A percentile compares a stretch with the other conserved stretches of the same genome.
Evolutionary conservation across 2,797 vertebrate species (phyloP).

Genomic region (Carapus acus): DNA sequence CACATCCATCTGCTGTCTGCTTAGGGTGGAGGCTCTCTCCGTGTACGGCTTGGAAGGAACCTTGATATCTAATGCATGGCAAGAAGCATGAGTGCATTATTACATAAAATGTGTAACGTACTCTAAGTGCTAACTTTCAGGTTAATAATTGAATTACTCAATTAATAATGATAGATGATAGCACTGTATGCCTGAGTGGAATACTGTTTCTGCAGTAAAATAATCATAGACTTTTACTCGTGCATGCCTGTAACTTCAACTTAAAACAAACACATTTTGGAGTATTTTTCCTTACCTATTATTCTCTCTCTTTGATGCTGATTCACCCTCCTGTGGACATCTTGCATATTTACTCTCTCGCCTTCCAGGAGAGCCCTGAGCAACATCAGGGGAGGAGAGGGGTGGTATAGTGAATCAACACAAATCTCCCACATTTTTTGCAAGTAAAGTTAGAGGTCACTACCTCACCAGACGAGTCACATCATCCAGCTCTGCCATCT

Average conservation of each 20-base stretch:
- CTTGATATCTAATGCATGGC: conserved; percentile 76
- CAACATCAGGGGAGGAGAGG: conserved; percentile 24
- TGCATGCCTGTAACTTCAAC: too few relatives aligned
- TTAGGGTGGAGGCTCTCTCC: conserved; percentile 63
- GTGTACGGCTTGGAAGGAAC: conserved; percentile 68
- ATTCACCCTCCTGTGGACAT: conserved; percentile 70
- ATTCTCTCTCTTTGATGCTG: conserved; percentile 69
- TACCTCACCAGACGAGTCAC: conserved; percentile 58
- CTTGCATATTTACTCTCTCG: conserved; percentile 74
- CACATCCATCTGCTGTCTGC: conserved; percentile 66
- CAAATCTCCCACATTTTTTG: not conserved
- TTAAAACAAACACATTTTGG: too few relatives aligned
- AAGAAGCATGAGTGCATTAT: conserved; percentile 15
- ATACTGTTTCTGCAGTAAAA: too few relatives aligned
- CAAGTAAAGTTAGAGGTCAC: conserved; percentile 15
- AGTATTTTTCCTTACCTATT: conserved; percentile 62
- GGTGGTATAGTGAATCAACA: conserved; percentile 1
- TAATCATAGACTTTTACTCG: too few relatives aligned
- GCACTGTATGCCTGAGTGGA: too few relatives aligned
- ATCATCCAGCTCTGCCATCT: conserved; percentile 66
- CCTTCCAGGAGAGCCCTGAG: conserved; percentile 87
- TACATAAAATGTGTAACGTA: too few relatives aligned
- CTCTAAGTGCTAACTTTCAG: too few relatives aligned
- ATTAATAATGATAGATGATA: too few relatives aligned
- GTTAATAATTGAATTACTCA: too few relatives aligned